Base-by-base conservation (phyloP, 1,140 invertebrate species). In the Euwallacea similis region DNA sequence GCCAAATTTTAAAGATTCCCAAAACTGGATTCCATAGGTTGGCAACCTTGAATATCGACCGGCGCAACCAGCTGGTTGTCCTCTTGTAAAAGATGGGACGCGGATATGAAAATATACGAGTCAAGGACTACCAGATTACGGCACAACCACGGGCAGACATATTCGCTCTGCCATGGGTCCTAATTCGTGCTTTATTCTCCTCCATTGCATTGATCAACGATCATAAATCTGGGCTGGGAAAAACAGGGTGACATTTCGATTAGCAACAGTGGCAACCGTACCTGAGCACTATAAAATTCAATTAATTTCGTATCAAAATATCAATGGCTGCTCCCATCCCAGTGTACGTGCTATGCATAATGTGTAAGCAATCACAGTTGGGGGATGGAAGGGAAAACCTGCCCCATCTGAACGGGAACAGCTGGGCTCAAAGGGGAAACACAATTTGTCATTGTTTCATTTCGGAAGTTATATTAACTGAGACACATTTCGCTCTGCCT, bases 301-400 rank as follows among this genome's bases (percentile, higher is more conserved):
- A 73, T 73, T 73, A 70, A 73, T 73, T 70, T 73, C 43, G 56
- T 65, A 76, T 76, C 76, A 75, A 77, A 79, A 79, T 75, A 77
- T 71, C 74, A 73, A 76, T 76, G 75, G 75, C 74, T 55, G 72
- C 62, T 71, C 63, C 71, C 59, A 55, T 62, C 66, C 62, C 66
- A 41, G n/a, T 66, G 66, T 73, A 81, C 78, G 77, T 77, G 79
- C 78, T 78, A 79, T 81, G 79, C 79, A 81, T 81, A 81, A 81
- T 81, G 78, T 77, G 78, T 79, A 80, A 80, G 79, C 79, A 81
- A 81, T 81, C 79, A 80, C 76, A 61, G 47, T 72, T 44, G 69
- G 68, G 61, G 72, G 66, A 54, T 75, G 70, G 62, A 59, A 69
- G 60, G 72, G 46, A 74, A 71, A 73, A 68, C 66, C 69, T 46